Base-by-base conservation (phyloP, 2,113 vertebrate species). In the Sialia sialis region DNA sequence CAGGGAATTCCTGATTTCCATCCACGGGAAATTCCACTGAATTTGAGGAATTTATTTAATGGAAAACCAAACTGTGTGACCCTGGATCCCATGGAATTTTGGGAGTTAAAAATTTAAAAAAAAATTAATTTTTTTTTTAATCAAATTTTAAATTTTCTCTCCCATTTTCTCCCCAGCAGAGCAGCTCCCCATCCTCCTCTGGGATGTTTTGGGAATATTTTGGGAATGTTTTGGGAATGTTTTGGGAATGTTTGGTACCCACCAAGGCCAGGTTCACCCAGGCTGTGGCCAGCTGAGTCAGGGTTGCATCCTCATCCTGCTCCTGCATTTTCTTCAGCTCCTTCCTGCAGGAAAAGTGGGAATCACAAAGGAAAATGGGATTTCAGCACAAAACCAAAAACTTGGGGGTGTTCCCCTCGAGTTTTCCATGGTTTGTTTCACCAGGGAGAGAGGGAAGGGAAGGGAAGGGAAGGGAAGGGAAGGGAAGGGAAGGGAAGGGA, bases 251-350 rank as follows among this genome's bases (percentile, higher is more conserved):
- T 25, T 29, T 46, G 32, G 26, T 1, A 84, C 99, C 98, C 92
- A 99, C 99, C 79, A 98, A 38, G 4, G 99, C 98, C 79, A 99
- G 97, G 89, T 98, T 99, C 91, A 99, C 98, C 99, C 99, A 99
- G 77, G 99, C 99, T 1, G 99, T 99, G 23, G 99, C 98, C 83
- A 99, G 97, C 97, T 99, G 99, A 18, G 99, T 99, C 21, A 99
- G 98, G 2, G 99, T 99, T 0, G 99, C 98, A 1, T 99, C 99
- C 87, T 99, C 99, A 3, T 99, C 99, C 78, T 98, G 98, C 69
- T 99, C 99, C 94, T 99, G 99, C 99, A 99, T 99, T 76, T 98
- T 99, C 96, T 99, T 99, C 76, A 99, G 98, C 70, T 99, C 99
- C 92, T 99, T 99, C 83, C 99, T 99, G 96, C 43, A 44, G 58